Percentiles rank a stretch among this genome's conserved stretches.
These are phyloP conservation scores for Perca flavescens DNA, from an alignment of 2,113 vertebrate species.

Conservation along the genomic window DNA sequence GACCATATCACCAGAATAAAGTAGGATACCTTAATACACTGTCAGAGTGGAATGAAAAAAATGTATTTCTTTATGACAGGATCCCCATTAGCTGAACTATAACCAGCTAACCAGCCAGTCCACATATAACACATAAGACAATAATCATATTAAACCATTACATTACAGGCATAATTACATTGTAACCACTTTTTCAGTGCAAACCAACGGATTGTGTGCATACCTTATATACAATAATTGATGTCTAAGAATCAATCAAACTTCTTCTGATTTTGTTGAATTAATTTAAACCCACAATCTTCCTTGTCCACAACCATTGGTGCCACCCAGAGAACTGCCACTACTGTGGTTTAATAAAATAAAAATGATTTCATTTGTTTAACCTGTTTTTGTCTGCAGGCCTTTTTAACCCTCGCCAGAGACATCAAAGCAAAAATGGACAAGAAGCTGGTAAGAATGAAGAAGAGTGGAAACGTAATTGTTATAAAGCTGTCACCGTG, in stretches of 20 bases:
- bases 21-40: neutral
- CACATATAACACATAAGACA: neutral
- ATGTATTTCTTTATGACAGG: neutral
- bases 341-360: neutral
- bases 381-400: constrained; percentile 80
- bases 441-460: constrained; percentile 94
- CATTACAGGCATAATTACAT: neutral
- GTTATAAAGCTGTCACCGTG: neutral
- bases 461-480: neutral
- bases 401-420: constrained; percentile 96
- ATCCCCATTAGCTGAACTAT: neutral
- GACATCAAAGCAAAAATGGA: constrained; percentile 99
- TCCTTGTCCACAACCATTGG: neutral
- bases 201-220: neutral
- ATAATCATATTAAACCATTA: neutral
- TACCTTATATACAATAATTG: neutral
- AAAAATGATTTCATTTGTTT: neutral
- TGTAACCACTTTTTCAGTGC: neutral
- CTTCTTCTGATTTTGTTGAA: neutral
- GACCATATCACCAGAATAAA: neutral
- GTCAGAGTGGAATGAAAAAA: neutral
- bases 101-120: neutral
- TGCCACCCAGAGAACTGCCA: neutral
- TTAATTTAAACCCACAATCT: neutral
- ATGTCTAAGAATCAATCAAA: neutral